These are phyloP conservation scores for Nasonia giraulti DNA, from an alignment of 1,140 invertebrate genomes.

Conservation along the genomic window DNA sequence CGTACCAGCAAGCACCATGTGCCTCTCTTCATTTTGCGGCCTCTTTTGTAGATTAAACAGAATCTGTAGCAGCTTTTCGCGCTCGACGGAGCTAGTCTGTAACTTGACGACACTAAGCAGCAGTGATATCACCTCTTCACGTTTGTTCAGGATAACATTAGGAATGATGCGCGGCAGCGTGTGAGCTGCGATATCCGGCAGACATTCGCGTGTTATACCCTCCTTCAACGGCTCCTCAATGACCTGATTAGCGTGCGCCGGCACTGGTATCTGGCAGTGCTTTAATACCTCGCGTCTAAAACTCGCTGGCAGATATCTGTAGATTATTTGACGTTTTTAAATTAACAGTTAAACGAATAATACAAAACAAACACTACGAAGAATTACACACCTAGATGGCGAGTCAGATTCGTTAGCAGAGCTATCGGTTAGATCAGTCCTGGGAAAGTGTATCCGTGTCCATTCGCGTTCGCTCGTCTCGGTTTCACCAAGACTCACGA, in stretches of 20 bases:
- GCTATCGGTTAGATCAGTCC: constrained; percentile 58
- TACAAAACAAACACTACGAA: background rate
- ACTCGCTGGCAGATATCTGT: constrained; percentile 72
- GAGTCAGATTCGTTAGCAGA: constrained; percentile 54
- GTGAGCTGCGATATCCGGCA: constrained; percentile 72
- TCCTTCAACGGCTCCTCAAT: constrained; percentile 70
- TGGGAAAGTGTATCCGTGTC: constrained; percentile 68
- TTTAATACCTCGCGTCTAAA: constrained; percentile 76
- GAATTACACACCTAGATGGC: constrained; percentile 57
- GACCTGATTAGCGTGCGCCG: constrained; percentile 61
- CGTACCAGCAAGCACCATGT: constrained; percentile 80
- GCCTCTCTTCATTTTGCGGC: constrained; percentile 82
- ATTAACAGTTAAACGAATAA: background rate
- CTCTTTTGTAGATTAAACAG: constrained; percentile 86
- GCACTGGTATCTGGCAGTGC: constrained; percentile 69
- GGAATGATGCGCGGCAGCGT: constrained; percentile 80
- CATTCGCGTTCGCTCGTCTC: constrained; percentile 72
- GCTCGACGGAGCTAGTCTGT: constrained; percentile 76
- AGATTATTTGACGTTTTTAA: background rate
- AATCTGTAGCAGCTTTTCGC: constrained; percentile 82
- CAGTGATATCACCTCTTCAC: constrained; percentile 84
- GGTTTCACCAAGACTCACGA: constrained; percentile 68
- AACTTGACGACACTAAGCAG: constrained; percentile 80
- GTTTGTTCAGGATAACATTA: constrained; percentile 81
- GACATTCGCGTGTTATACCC: constrained; percentile 66